A percentile compares a stretch with the other conserved stretches of the same genome.
Conservation (phyloP, 2,113 vertebrate species). For the Climacteris rufus region DNA sequence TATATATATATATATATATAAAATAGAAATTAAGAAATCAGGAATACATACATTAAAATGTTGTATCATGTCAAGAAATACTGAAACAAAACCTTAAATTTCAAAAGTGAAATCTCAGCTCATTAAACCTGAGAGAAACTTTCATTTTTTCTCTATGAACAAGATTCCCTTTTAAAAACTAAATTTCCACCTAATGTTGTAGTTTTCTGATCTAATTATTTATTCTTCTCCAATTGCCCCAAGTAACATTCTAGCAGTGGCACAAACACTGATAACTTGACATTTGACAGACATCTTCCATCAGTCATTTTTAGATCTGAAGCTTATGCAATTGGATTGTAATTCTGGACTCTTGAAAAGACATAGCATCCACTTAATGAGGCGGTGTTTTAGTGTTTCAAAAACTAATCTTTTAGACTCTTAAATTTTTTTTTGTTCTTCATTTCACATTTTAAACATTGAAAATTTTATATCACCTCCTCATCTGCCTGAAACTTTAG, state of each 20-base stretch:
- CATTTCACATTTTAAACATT: background rate
- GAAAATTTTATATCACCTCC: background rate
- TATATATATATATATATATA: background rate
- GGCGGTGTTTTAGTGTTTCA: background rate
- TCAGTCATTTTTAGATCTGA: slow-evolving; percentile 44
- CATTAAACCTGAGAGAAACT: background rate
- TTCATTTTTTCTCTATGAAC: background rate
- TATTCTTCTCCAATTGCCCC: background rate
- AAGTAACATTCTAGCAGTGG: slow-evolving; percentile 10
- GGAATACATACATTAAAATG: background rate
- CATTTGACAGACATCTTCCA: slow-evolving; percentile 16
- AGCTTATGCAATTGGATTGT: background rate
- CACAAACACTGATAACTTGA: slow-evolving; percentile 10
- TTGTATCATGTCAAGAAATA: background rate
- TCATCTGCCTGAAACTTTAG: background rate
- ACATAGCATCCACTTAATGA: background rate
- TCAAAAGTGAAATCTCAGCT: background rate
- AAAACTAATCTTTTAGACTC: background rate
- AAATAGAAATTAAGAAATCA: background rate
- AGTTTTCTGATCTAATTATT: slow-evolving; percentile 21
- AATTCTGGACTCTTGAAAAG: slow-evolving; percentile 15
- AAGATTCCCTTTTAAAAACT: background rate
- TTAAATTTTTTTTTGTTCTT: background rate
- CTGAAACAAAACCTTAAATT: background rate
- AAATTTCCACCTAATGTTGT: background rate